Evolutionary conservation across 2,113 vertebrate species (phyloP).

Genomic region (Macquaria ambigua): DNA sequence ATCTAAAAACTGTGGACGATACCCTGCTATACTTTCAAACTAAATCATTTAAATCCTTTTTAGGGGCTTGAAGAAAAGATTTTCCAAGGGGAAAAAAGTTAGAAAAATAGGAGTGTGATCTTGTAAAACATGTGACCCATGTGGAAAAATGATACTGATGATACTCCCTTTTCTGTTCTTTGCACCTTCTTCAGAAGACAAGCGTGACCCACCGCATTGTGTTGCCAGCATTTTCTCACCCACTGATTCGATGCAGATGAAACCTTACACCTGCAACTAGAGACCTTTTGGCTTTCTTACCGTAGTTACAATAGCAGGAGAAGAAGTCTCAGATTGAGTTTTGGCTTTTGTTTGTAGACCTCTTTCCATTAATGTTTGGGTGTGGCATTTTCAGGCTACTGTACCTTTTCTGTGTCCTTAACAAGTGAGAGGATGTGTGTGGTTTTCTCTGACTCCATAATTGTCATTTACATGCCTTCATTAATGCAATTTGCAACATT

Average conservation of each 20-base stretch:
- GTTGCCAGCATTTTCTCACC: slow-evolving; percentile 57
- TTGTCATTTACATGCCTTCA: background rate
- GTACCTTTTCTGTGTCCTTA: slow-evolving; percentile 17
- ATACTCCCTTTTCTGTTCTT: no score
- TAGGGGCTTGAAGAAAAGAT: no score
- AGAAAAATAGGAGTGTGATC: no score
- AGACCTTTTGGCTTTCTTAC: slow-evolving; percentile 53
- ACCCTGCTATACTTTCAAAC: no score
- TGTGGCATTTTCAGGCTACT: slow-evolving; percentile 40
- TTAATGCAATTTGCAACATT: background rate
- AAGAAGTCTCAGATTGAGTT: slow-evolving; percentile 22
- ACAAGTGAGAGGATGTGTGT: background rate
- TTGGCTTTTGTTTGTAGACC: slow-evolving; percentile 37
- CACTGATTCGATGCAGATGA: slow-evolving; percentile 37
- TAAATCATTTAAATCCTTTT: no score
- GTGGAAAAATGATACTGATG: slow-evolving; percentile 6
- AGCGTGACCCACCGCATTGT: slow-evolving; percentile 60
- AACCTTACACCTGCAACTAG: slow-evolving; percentile 69
- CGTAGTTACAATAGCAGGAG: slow-evolving; percentile 16
- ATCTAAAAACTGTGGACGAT: no score
- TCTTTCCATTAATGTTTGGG: slow-evolving; percentile 32
- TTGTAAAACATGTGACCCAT: background rate
- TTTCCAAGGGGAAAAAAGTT: no score
- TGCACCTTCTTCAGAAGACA: background rate
- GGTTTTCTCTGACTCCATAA: background rate